Base-by-base conservation (phyloP, 2,113 vertebrate genomes). In the Siniperca knerii region DNA sequence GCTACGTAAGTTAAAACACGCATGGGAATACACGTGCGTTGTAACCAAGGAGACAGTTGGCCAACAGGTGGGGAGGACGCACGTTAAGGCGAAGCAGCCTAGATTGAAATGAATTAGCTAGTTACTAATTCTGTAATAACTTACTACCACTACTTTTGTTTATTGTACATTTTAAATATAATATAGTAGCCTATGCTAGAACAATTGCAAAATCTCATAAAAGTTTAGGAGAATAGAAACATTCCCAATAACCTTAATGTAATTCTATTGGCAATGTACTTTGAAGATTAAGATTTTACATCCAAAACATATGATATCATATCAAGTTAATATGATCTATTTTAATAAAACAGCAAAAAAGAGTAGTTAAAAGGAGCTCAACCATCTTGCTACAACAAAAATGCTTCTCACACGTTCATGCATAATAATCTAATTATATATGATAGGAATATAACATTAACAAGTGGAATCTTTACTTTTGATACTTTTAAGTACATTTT, bases 21-120 rank as follows among this genome's bases (percentile, higher is more conserved):
- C 54, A 77, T 0, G 70, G 2, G 33, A 16, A 11, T 58, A 70
- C 37, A 35, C 84, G 2, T 57, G 65, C 82, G 79, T 18, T 64
- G 90, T 91, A 62, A 67, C 92, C 89, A 23, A 2, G 57, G 72
- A 33, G 40, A 61, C 57, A 3, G 54, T 4, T 73, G 18, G 16
- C 25, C 0, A 40, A n/a, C 16, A 10, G 55, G 29, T 16, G 8
- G 37, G 25, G 33, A 8, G 2, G 46, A 23, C 35, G 35, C 46
- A 48, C 13, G 46, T 48, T 48, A 16, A 48, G 46, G 5, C 46
- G 46, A 15, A 5, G 13, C 46, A 16, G 46, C 46, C 4, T 4
- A 16, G 13, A 48, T 13, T 48, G 40, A 25, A 25, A 5, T 25
- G 0, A 61, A 33, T 35, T 20, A 21, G 20, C 18, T 2, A 9